Evolutionary conservation across 2,888 invertebrate species (phyloP), one percentile per base, ranked within the genome.

Genomic region (Erannis defoliaria): DNA sequence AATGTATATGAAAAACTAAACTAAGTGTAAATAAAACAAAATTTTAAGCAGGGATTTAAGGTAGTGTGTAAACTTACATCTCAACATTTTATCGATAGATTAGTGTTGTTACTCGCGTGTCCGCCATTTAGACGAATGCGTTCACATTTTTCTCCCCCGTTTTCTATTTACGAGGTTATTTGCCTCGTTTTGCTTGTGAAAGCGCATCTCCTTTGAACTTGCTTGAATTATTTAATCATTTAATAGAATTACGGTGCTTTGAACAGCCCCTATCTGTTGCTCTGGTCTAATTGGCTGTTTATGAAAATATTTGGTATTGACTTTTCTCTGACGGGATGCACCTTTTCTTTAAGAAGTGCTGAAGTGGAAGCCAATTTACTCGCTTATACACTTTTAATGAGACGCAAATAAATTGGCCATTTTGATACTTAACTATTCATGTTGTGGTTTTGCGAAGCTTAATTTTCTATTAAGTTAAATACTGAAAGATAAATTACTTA

Each of bases 161-260:
- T 71, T 78, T 75, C 83, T 85, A 84, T 88, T 85, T 80, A 78
- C 81, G 69, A 79, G 68, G 84, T 79, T 88, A 85, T 90, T 89
- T 89, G 86, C 85, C 85, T 86, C 88, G 82, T 88, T 90, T 90
- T 88, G 81, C 88, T 86, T 82, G 74, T 84, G 83, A 85, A 90
- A 88, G 89, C 86, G 86, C 89, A 90, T 90, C 88, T 87, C 85
- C 89, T 92, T 92, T 92, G 90, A 92, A 90, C 85, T 89, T 79
- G 77, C 77, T 80, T 86, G 88, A 88, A 90, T 90, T 91, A 91
- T 91, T 90, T 90, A 92, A 91, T 90, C 87, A 85, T 90, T 88
- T 91, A 90, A 92, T 90, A 89, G 88, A 91, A 92, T 90, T 88
- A 91, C 86, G 80, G 79, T 80, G 76, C 80, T 82, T 77, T 75